Base-by-base conservation (phyloP, 2,888 invertebrate genomes). In the Conistra vaccinii region DNA sequence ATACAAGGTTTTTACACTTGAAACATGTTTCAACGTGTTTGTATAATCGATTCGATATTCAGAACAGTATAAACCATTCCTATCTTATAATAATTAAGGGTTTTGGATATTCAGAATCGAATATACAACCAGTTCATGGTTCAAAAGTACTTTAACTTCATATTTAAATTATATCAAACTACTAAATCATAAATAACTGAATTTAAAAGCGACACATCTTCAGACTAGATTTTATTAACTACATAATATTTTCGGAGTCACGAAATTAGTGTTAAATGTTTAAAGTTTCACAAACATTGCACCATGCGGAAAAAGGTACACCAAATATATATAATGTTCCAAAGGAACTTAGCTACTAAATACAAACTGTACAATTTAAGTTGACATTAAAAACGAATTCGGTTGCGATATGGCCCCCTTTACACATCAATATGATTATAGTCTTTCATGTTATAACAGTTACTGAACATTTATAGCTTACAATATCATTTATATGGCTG, bases 171-270 rank as follows among this genome's bases (percentile, higher is more conserved):
- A 53, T 69, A 80, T 72, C 73, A 75, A 81, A 83, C 73, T 77
- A 86, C 68, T 74, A 79, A 76, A 81, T 70, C 75, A 81, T 78
- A 81, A 87, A 89, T 61, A 80, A 85, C 89, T 91, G 89, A 77
- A 88, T 90, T 88, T 90, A 92, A 93, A 94, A 93, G 92, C 94
- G 92, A 93, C 85, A 87, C 87, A 89, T 90, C 88, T 92, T 93
- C 94, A 94, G 96, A 96, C 96, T 96, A 96, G 96, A 96, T 92
- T 93, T 91, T 91, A 81, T 76, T 91, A 92, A 90, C 92, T 93
- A 93, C 89, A 90, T 90, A 90, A 90, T 90, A 90, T 90, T 91
- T 85, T 89, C 89, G 88, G 89, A 92, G 93, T 92, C 93, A 94
- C 91, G 90, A 92, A 92, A 91, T 89, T 84, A 90, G 89, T 91